Percentiles rank a stretch among this genome's conserved stretches.
phyloP scores from a whole-genome alignment of 2,797 vertebrate genomes.

The Cyprinodon diabolis region DNA sequence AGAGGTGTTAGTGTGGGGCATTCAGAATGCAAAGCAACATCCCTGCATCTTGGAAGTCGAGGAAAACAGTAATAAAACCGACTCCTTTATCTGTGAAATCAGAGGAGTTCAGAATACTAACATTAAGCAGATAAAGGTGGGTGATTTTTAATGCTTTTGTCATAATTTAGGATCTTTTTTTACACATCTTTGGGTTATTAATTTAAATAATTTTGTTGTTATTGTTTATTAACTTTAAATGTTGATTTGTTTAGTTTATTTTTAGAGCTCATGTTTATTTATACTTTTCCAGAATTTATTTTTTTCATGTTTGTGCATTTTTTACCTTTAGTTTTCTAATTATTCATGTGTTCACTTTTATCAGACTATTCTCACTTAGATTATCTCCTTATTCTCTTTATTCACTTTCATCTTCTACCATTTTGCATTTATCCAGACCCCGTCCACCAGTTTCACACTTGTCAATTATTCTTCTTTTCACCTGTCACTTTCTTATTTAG shows the following conservation, averaged over 20 bases:
- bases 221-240: not conserved
- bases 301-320: too few species aligned
- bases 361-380: too few species aligned
- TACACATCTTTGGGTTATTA: not conserved
- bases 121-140: constrained; percentile 62
- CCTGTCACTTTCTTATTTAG: too few species aligned
- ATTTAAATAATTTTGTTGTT: not conserved
- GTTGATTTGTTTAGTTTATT: too few species aligned
- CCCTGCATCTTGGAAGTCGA: constrained; percentile 67
- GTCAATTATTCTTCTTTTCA: not conserved
- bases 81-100: constrained; percentile 69
- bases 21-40: constrained; percentile 41
- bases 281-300: too few species aligned
- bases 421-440: too few species aligned
- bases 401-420: too few species aligned
- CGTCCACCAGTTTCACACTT: too few species aligned
- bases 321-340: too few species aligned
- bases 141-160: not conserved
- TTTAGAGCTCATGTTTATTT: too few species aligned
- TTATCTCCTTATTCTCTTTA: too few species aligned
- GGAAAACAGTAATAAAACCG: constrained; percentile 37
- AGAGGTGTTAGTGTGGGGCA: constrained; percentile 82
- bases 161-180: not conserved
- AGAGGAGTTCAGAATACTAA: accelerated
- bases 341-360: too few species aligned